A percentile compares a stretch with the other conserved stretches of the same genome.
Evolutionary conservation across 2,888 invertebrate genomes (phyloP).

Genomic region (Koerneria pararmatus): DNA sequence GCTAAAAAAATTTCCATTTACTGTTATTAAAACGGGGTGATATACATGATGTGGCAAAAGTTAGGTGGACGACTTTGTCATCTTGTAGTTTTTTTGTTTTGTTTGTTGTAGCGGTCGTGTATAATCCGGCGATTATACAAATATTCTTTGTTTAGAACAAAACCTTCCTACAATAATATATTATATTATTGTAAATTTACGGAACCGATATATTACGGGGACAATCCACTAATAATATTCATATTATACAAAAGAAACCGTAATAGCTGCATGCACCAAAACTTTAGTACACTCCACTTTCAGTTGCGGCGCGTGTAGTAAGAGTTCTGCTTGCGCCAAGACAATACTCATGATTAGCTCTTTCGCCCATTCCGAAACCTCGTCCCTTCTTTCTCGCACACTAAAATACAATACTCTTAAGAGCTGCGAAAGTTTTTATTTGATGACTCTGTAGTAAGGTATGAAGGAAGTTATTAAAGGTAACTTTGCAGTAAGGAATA

Average conservation of each 20-base stretch:
- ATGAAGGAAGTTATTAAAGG: no score
- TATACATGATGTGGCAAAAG: no score
- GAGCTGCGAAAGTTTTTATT: neutral
- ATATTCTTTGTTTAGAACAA: no score
- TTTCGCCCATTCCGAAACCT: conserved; percentile 56
- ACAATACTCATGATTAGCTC: conserved; percentile 58
- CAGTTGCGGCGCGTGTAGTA: conserved; percentile 50
- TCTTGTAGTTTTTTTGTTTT: no score
- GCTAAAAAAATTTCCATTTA: no score
- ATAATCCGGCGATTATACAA: no score
- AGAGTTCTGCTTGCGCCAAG: conserved; percentile 52
- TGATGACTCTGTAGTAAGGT: neutral
- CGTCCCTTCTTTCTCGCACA: conserved; percentile 23
- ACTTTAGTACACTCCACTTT: conserved; percentile 30
- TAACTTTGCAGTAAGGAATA: no score
- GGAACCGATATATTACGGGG: neutral
- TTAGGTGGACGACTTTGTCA: no score
- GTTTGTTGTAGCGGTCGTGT: no score
- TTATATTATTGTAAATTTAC: no score
- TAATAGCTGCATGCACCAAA: conserved; percentile 19
- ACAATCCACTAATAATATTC: conserved; percentile 9
- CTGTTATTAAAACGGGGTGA: no score
- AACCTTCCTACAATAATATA: no score
- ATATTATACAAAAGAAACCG: conserved; percentile 10
- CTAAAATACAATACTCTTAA: neutral